Base-by-base conservation (phyloP, 35 echinoderm and acorn worm genomes). In the Ophioderma brevispina region DNA sequence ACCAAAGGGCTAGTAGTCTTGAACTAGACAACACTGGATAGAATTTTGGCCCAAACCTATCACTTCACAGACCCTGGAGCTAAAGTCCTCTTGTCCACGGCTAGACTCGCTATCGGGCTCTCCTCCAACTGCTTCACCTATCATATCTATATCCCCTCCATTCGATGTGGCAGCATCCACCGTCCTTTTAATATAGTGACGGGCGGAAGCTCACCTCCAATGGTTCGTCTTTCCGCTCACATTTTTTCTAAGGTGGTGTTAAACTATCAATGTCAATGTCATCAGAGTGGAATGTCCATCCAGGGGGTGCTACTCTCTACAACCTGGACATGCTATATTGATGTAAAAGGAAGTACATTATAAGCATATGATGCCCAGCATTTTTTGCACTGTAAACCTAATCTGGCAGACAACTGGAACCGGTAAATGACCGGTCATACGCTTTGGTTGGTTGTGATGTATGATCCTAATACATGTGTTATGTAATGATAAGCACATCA, bases 191-290 rank as follows among this genome's bases (percentile, higher is more conserved):
- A 8, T 30, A 46, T 25, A 25, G 5, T 6, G 59, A 70, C 28
- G 15, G 2, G 23, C 59, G 59, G 59, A 70, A 70, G 59, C 59
- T 18, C 23, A 70, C 17, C 17, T 4, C 41, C 41, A 8, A 46
- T 46, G 41, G 59, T 70, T 15, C 17, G 59, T 13, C 59, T 70
- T 13, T 70, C 59, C 59, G 15, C 59, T 70, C 59, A 70, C 59
- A 6, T 13, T 25, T 70, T 13, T 70, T 25, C n/a, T 25, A 8
- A 15, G 28, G 4, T 70, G 59, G 59, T 70, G 59, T 70, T 70
- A 70, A 70, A 70, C 59, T 70, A 70, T 70, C 28, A 70, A 70
- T 70, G 28, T 70, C 59, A 70, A 70, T 70, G 59, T 70, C 59
- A 70, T 25, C 4, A 4, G n/a, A 70, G 59, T 70, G 59, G 28